Evolutionary conservation across 1,140 invertebrate species (phyloP).

Genomic region (Zaprionus tsacasi): DNA sequence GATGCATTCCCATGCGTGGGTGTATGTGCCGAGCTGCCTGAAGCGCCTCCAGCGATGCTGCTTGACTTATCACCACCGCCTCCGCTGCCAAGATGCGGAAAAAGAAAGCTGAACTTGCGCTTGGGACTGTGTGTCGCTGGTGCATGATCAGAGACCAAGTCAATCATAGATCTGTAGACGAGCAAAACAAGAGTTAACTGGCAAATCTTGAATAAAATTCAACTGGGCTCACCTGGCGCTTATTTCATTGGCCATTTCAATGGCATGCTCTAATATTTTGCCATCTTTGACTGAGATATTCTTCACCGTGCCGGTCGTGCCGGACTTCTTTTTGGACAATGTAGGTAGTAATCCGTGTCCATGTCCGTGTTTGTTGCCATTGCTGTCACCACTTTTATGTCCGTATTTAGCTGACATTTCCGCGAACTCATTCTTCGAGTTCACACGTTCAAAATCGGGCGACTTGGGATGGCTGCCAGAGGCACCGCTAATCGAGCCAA

Average conservation of each 20-base stretch:
- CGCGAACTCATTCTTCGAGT: constrained; percentile 87
- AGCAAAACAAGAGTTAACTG: not conserved
- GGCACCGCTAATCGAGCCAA: constrained; percentile 88
- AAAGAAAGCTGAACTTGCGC: constrained; percentile 94
- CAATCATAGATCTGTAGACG: constrained; percentile 90
- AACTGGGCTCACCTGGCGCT: constrained; percentile 87
- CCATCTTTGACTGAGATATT: constrained; percentile 97
- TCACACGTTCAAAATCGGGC: constrained; percentile 88
- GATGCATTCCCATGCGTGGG: constrained; percentile 60
- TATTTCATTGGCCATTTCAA: constrained; percentile 96
- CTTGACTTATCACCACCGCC: constrained; percentile 51
- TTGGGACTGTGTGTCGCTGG: constrained; percentile 91
- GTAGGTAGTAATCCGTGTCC: constrained; percentile 56
- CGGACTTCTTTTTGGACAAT: constrained; percentile 88
- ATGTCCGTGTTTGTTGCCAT: constrained; percentile 72
- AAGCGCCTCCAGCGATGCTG: constrained; percentile 18
- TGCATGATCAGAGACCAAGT: constrained; percentile 89
- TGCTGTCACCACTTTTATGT: constrained; percentile 66
- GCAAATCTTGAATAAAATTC: constrained; percentile 1
- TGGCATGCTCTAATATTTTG: constrained; percentile 96
- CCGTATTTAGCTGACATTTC: constrained; percentile 87
- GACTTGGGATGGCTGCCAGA: constrained; percentile 81
- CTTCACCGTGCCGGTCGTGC: constrained; percentile 91
- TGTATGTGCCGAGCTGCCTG: constrained; percentile 46
- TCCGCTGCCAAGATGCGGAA: constrained; percentile 85